Evolutionary conservation across 2,888 invertebrate species (phyloP), one percentile per base, ranked within the genome.

Genomic region (Amorpha juglandis): DNA sequence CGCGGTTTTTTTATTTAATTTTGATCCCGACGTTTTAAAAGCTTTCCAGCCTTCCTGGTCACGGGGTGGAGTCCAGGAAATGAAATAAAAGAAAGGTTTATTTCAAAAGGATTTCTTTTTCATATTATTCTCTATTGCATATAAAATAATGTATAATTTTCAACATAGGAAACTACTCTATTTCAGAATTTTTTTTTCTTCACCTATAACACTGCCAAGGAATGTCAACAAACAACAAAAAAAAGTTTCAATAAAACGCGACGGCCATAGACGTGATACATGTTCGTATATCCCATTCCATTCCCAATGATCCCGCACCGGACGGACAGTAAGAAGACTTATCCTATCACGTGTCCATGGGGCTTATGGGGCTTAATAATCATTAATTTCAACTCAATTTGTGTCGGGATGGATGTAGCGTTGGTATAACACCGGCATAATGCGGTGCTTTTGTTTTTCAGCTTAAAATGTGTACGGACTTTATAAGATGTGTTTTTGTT

Each of bases 341-440:
- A 77, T 74, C 72, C 74, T 78, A 76, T 82, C 83, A 80, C 70
- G 73, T 75, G 74, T 75, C 74, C 73, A 69, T 69, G 72, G 75
- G 77, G 83, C 79, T 84, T 84, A 70, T 69, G 73, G 75, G 77
- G 84, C 79, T 84, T 84, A 83, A 78, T 81, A 80, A 81, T 84
- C 82, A 84, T 85, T 85, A 85, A 84, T 80, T 87, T 86, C 82
- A 78, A 82, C 84, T 86, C 82, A 80, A 84, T 83, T 85, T 85
- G 77, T 77, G 76, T 73, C 71, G 69, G 75, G 78, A 78, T 75
- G 70, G 70, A 77, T 76, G 77, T 79, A 76, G 79, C 55, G 75
- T 75, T 76, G 77, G 75, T 79, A 73, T 74, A 77, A 80, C 78
- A 81, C 80, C 78, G 64, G 63, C 67, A 68, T 70, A 73, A 70